Conservation (phyloP, 2,888 invertebrate genomes). For the Carabus problematicus region DNA sequence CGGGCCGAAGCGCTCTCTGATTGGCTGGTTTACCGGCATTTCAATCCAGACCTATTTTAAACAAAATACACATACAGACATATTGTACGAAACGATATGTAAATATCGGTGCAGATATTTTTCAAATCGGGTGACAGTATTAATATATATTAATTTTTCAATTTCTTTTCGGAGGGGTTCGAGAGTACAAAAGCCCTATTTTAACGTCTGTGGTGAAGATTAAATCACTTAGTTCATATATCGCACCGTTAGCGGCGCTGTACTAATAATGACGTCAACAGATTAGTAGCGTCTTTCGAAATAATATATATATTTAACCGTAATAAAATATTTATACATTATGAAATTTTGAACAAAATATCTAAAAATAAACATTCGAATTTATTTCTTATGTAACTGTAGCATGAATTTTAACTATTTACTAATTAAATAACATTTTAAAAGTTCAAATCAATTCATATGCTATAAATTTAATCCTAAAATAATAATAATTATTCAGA, state of each 20-base stretch:
- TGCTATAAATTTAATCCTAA: no score
- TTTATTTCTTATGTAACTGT: no score
- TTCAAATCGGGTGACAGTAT: conserved; percentile 44
- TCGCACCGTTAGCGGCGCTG: conserved; percentile 47
- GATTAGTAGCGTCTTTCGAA: conserved; percentile 32
- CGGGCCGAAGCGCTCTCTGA: conserved; percentile 61
- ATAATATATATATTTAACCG: conserved; percentile 21
- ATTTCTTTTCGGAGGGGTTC: conserved; percentile 68
- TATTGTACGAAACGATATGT: conserved; percentile 28
- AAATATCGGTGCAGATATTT: conserved; percentile 41
- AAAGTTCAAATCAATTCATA: no score
- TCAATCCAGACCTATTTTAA: conserved; percentile 39
- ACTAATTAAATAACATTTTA: no score
- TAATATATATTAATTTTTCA: conserved; percentile 53
- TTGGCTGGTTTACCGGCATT: conserved; percentile 57
- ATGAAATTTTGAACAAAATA: not conserved
- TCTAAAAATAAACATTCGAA: conserved; percentile 7
- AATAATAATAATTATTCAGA: no score
- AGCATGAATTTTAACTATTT: no score
- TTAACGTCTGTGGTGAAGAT: conserved; percentile 46
- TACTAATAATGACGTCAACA: conserved; percentile 37
- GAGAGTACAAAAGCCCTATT: conserved; percentile 65
- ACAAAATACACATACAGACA: conserved; percentile 23
- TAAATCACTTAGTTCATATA: conserved; percentile 52
- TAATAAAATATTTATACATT: conserved; percentile 18